Base-by-base conservation (phyloP, 1,140 invertebrate species). In the Drosophila sturtevanti region DNA sequence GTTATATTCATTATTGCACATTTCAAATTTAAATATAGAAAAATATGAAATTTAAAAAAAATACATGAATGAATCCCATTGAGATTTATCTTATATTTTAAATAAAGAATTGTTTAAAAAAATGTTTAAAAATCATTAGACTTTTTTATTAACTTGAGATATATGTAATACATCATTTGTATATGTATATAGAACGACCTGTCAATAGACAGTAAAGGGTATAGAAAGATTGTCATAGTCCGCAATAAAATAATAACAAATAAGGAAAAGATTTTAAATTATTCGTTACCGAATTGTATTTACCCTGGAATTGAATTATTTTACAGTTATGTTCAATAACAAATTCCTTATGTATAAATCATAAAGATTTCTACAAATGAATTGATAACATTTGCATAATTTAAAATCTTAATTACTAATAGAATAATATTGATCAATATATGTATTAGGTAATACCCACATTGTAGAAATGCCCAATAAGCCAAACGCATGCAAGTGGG, bases 201-300 rank as follows among this genome's bases (percentile, higher is more conserved):
- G n/a, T n/a, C n/a, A n/a, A n/a, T n/a, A 24, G 1, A 2, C 6
- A 6, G 27, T 4, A 6, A 11, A 48, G 41, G 12, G 41, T 48
- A 48, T 12, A 11, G 16, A 48, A 21, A 48, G 11, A 0, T 48
- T 21, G 10, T 11, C 16, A 21, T 48, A 18, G n/a, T 44, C 10
- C 6, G 41, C 24, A 74, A 74, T 70, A 16, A 56, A 58, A 56
- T 16, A 61, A 52, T 54, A 75, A 63, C 44, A 63, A 62, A 55
- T 24, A 21, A 24, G 31, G 51, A 35, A 22, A 37, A 21, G n/a
- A 7, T 16, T 11, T 54, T 1, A 6, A 21, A 5, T n/a, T 4
- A 14, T 24, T 4, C 11, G 22, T 16, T 31, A 31, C 14, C 52
- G 27, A 55, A 31, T 14, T 55, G 9, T 11, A 11, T 48, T 21